Conservation (phyloP, 1,140 invertebrate genomes). For the Planococcus citri region DNA sequence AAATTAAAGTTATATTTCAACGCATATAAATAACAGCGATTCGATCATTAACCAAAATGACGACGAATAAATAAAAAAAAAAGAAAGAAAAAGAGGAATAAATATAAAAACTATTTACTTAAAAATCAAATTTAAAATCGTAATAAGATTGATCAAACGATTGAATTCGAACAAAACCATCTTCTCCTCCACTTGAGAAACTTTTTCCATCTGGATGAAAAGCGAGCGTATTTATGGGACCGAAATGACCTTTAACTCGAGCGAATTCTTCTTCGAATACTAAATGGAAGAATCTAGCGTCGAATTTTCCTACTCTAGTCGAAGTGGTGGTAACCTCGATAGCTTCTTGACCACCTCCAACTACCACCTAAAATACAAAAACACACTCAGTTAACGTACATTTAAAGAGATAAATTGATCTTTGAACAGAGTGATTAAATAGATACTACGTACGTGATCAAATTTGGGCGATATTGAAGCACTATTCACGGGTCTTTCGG, state of each 20-base stretch:
- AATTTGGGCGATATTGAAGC: conserved; percentile 86
- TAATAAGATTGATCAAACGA: conserved; percentile 93
- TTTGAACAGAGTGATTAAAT: no score
- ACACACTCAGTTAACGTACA: neutral
- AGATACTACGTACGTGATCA: conserved; percentile 63
- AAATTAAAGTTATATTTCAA: no score
- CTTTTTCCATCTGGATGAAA: conserved; percentile 98
- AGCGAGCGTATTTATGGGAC: conserved; percentile 95
- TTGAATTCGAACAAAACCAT: conserved; percentile 94
- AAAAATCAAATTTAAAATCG: conserved; percentile 92
- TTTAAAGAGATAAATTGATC: neutral
- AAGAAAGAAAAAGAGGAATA: neutral
- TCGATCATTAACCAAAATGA: no score
- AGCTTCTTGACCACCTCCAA: conserved; percentile 96
- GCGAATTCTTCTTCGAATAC: conserved; percentile 99
- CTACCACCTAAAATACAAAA: conserved; percentile 49
- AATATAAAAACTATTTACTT: conserved; percentile 26
- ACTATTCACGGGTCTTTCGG: conserved; percentile 91
- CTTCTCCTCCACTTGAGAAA: conserved; percentile 94
- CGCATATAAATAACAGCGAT: no score
- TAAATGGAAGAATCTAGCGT: conserved; percentile 94
- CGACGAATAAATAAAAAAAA: no score
- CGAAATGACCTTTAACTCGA: conserved; percentile 96
- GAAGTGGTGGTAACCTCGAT: conserved; percentile 98
- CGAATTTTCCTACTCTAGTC: conserved; percentile 90